These are phyloP conservation scores for Sialis lutaria DNA, from an alignment of 2,888 invertebrate species.

Conservation along the genomic window DNA sequence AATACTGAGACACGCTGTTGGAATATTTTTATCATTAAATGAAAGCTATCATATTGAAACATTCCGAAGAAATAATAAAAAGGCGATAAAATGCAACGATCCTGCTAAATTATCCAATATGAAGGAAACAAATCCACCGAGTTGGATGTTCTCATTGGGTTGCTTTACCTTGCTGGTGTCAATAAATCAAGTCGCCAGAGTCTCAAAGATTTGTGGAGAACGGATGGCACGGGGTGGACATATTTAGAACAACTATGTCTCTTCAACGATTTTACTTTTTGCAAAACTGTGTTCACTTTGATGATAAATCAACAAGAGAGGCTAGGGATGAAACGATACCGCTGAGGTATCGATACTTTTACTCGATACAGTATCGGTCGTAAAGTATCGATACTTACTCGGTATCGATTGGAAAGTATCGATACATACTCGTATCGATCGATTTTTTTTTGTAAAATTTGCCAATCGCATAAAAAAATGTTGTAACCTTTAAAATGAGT, in stretches of 20 bases:
- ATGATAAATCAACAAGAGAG: no score
- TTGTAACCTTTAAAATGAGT: no score
- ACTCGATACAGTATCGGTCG: no score
- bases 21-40: not conserved
- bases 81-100: not conserved
- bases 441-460: no score
- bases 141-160: not conserved
- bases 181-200: not conserved
- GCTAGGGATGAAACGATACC: no score
- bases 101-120: not conserved
- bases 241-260: slow-evolving; percentile 3
- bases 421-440: no score
- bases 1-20: not conserved
- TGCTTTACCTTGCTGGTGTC: slow-evolving; percentile 2
- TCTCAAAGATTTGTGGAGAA: slow-evolving; percentile 2
- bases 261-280: slow-evolving; percentile 9
- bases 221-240: slow-evolving; percentile 5
- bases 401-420: no score
- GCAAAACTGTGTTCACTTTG: no score
- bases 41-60: not conserved
- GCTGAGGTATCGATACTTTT: no score
- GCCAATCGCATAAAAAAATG: no score
- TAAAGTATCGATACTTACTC: no score
- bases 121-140: not conserved
- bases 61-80: slow-evolving; percentile 1